Conservation (phyloP, 2,113 vertebrate species). For the Cynopterus brachyotis region DNA sequence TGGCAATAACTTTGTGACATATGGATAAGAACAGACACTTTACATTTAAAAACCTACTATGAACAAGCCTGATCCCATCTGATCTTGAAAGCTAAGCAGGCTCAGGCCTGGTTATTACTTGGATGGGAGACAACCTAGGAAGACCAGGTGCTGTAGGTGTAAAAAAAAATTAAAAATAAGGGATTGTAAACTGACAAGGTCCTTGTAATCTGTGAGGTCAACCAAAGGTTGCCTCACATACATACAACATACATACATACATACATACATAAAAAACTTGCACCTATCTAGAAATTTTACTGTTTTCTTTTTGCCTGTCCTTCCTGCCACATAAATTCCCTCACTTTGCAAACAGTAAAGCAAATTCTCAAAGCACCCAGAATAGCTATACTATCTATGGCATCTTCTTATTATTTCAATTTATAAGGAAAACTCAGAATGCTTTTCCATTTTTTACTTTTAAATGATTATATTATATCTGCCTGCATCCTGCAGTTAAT, state of each 20-base stretch:
- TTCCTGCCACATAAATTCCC: not conserved
- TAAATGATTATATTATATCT: not conserved
- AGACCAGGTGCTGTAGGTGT: too few relatives aligned
- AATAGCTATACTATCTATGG: not conserved
- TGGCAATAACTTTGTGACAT: not conserved
- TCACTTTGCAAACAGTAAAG: not conserved
- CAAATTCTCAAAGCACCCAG: not conserved
- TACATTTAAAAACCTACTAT: slow-evolving; percentile 1
- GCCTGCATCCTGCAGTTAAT: not conserved
- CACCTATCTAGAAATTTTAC: not conserved
- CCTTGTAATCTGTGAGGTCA: too few relatives aligned
- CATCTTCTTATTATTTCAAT: not conserved
- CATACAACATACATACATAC: too few relatives aligned
- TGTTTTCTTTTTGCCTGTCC: slow-evolving; percentile 15
- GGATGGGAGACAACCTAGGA: too few relatives aligned
- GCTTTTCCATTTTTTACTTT: slow-evolving; percentile 3
- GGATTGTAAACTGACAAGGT: too few relatives aligned
- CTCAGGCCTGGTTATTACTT: too few relatives aligned
- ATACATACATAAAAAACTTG: not conserved
- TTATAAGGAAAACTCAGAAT: not conserved
- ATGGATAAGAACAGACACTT: not conserved
- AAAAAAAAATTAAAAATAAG: too few relatives aligned
- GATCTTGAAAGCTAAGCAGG: too few relatives aligned
- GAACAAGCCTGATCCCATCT: too few relatives aligned
- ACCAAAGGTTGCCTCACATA: too few relatives aligned